Base-by-base conservation (phyloP, 2,797 vertebrate species). In the Myotis myotis region DNA sequence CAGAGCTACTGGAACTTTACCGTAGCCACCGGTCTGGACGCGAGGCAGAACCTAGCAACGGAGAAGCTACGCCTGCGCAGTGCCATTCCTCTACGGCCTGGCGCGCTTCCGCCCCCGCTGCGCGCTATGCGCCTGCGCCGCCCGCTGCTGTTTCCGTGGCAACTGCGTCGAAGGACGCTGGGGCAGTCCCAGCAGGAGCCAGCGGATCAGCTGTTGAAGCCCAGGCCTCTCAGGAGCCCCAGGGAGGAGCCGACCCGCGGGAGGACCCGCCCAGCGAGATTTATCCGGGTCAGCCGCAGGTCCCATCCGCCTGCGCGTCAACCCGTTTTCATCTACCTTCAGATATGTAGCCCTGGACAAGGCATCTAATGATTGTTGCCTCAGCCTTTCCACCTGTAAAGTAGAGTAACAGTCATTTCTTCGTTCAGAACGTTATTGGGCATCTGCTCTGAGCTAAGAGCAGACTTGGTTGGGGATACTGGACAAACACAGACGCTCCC, bases 41-140 rank as follows among this genome's bases (percentile, higher is more conserved):
- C 33, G 5, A 22, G 30, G 36, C 1, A 33, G 41, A 17, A 51
- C 96, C 74, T 96, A 88, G 97, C 97, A 97, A 97, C 96, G 0
- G 62, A 19, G 70, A 94, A 87, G 82, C 95, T 7, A 74, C 79
- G 86, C 92, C 44, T 96, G 95, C 95, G 96, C 86, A 87, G 4
- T 81, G 66, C 92, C 2, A 2, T 1, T 6, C 49, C 1, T 3
- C 51, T n/a, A 5, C 0, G 20, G 17, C 16, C 10, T 0, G 0
- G 2, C 47, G 16, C 47, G 16, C 23, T 11, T 20, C 44, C 47
- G 20, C 3, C 66, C 79, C 36, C 81, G 57, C 68, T 33, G 89
- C 76, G 47, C 68, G 44, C 57, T 4, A 0, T 1, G 51, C 86
- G 79, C 81, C 41, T 92, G 87, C 66, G 87, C 49, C 0, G 3